Base-by-base conservation (phyloP, 2,888 invertebrate genomes). In the Neuroscelio doddi region DNA sequence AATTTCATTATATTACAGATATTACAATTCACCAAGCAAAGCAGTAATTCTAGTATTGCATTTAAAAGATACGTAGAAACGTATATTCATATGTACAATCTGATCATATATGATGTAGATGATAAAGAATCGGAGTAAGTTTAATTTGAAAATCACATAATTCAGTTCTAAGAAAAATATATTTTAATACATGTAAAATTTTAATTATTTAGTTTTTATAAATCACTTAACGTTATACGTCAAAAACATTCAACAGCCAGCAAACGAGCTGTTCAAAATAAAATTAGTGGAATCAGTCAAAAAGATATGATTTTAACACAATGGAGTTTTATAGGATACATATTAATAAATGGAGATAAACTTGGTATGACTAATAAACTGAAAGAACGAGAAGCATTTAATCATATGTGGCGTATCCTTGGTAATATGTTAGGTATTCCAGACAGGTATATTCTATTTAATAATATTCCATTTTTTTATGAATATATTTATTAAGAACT, bases 281-380 rank as follows among this genome's bases (percentile, higher is more conserved):
- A 79, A 0, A 65, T 82, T 0, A 88, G 88, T 0, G 85, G 86
- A 12, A 90, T 96, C 16, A 90, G 90, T 0, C 95, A 96, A 78
- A 89, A 90, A 64, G 94, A 95, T 79, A 89, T 96, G 87, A 92
- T 91, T 0, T 80, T 95, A 5, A 95, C 95, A 0, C 93, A 93
- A 83, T 93, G 93, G 78, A 94, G 93, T 1, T 96, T 96, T 79
- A 87, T 95, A 75, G 95, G 94, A 0, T 90, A 90, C 67, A 85
- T 89, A 0, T 79, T 93, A 0, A 75, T 91, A 2, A 87, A 87
- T 12, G 87, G 90, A 0, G 86, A 89, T 44, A 80, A 86, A 45
- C 86, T 93, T 42, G 92, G 93, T 0, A 83, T 95, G 1, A 65
- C 58, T 0, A 87, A 88, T 69, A 83, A 87, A 1, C 85, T 85